phyloP scores from a whole-genome alignment of 2,113 vertebrate genomes.

The Stegastes partitus region DNA sequence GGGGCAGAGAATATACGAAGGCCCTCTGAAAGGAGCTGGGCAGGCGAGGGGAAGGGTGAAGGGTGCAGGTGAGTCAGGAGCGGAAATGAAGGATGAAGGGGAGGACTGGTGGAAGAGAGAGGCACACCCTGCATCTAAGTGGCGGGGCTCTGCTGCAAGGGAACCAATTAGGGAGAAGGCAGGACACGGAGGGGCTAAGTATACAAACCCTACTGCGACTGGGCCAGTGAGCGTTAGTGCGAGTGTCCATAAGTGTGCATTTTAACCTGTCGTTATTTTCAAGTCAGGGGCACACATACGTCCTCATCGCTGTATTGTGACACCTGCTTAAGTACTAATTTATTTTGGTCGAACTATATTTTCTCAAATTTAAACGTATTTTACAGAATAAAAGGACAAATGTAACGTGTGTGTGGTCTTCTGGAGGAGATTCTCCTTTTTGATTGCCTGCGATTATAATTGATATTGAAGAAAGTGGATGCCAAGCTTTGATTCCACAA shows the following conservation, averaged over 20 bases:
- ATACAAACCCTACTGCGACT: conserved; percentile 48
- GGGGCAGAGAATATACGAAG: neutral
- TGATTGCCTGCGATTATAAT: neutral
- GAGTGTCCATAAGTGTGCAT: conserved; percentile 1
- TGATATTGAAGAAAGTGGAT: conserved; percentile 6
- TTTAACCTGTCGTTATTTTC: conserved; percentile 55
- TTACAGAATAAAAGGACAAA: neutral
- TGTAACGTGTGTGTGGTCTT: neutral
- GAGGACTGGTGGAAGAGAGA: conserved; percentile 17
- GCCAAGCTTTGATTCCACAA: conserved; percentile 2
- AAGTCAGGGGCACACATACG: conserved; percentile 20
- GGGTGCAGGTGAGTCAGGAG: conserved; percentile 35
- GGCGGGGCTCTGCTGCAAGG: conserved; percentile 48
- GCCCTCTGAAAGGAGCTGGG: conserved; percentile 15
- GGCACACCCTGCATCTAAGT: conserved; percentile 38
- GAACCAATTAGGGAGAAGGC: conserved; percentile 61
- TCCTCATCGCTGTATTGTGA: neutral
- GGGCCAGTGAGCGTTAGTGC: conserved; percentile 21
- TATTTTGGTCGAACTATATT: neutral
- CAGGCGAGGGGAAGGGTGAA: conserved; percentile 10
- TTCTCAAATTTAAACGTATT: neutral
- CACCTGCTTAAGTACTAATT: neutral
- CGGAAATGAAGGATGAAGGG: conserved; percentile 22
- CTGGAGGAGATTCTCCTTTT: neutral
- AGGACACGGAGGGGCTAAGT: conserved; percentile 50